Base-by-base conservation (phyloP, 2,113 vertebrate species). In the Tachuris rubrigastra region DNA sequence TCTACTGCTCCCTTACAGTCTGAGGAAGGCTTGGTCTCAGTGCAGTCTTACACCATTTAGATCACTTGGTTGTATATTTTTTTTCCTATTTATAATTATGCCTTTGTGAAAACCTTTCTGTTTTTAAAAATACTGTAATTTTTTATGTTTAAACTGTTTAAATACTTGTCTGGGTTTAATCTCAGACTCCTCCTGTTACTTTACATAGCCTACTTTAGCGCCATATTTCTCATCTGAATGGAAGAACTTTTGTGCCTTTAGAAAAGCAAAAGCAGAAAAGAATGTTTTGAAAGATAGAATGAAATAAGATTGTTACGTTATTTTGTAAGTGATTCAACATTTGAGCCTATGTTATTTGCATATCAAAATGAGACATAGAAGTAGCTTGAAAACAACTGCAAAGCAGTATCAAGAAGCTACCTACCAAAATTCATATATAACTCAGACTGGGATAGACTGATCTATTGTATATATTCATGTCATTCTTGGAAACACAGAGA, bases 321-420 rank as follows among this genome's bases (percentile, higher is more conserved):
- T 92, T 96, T 77, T 63, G 77, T 87, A 81, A 68, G 49, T 90
- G 62, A 85, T 92, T 88, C 90, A 95, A 88, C 93, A 88, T 75
- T 90, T 93, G 53, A 88, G 35, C 65, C 30, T 92, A 50, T 89
- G 37, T 79, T 95, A 91, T 94, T 96, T 97, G 87, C 93, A 95
- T 96, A 91, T 93, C 94, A 95, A 94, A 96, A 94, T 94, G 50
- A 91, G 53, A 87, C 87, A 85, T 90, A 91, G 95, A 96, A 96
- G 74, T 46, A 67, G 33, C 69, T 62, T 76, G 77, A 68, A 95
- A 92, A 90, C 67, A 91, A 88, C 71, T 93, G 75, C 50, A 91
- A 66, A 87, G 16, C 27, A 67, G 42, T 68, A 78, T 85, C 46
- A 77, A 76, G 82, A 91, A 94, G 23, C 53, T 83, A 39, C 73